Evolutionary conservation across 2,113 vertebrate genomes (phyloP).

Genomic region (Onychostruthus taczanowskii): DNA sequence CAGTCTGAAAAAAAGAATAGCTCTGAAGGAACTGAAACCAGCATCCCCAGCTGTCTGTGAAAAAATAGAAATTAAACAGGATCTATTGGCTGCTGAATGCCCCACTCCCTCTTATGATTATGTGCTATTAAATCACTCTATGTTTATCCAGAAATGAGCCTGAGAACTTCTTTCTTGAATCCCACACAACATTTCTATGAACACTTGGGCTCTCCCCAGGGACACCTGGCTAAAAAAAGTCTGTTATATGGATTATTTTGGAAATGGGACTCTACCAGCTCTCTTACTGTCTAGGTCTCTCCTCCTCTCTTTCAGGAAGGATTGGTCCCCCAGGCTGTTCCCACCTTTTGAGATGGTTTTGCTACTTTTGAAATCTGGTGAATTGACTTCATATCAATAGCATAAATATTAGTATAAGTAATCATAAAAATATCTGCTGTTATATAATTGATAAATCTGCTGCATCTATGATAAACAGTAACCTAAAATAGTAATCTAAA

Average conservation of each 20-base stretch:
- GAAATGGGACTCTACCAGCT: background rate
- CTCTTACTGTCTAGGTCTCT: background rate
- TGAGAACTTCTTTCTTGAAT: background rate
- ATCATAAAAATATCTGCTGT: background rate
- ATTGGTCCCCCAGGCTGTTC: rapidly evolving
- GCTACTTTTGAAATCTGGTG: background rate
- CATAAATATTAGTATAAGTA: background rate
- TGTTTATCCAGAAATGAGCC: background rate
- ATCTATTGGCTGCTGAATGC: background rate
- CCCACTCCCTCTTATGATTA: background rate
- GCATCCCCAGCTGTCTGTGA: background rate
- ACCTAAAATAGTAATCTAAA: background rate
- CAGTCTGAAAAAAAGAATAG: background rate
- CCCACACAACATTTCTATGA: background rate
- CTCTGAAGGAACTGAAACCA: background rate
- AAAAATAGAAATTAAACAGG: background rate
- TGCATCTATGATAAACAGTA: background rate
- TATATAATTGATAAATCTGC: background rate
- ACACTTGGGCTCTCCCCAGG: background rate
- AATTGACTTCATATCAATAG: background rate
- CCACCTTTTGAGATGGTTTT: background rate
- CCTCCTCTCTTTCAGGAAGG: background rate
- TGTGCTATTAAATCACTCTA: background rate
- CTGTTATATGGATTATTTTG: background rate
- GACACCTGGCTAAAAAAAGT: background rate